Base-by-base conservation (phyloP, 1,140 invertebrate species). In the Zaprionus nigranus region DNA sequence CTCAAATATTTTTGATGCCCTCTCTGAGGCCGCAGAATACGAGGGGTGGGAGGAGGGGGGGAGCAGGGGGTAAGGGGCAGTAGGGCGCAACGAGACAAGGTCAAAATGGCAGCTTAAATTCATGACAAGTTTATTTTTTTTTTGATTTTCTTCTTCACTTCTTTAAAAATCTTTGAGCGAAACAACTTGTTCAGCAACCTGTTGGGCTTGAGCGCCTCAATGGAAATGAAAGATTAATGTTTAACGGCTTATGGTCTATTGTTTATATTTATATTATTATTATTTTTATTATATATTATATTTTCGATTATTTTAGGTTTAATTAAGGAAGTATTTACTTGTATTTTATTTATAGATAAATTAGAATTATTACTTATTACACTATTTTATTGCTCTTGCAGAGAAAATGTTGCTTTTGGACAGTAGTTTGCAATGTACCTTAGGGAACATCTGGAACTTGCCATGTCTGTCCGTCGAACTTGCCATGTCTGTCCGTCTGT, bases 71-170 rank as follows among this genome's bases (percentile, higher is more conserved):
- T 5, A 12, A 24, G 43, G 17, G 43, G 1, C n/a, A 12, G 11
- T 3, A 13, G 17, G 43, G 43, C n/a, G 17, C 38, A 46, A n/a
- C 40, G 20, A 12, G 22, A 51, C 46, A 51, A 60, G 71, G 56
- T 57, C 70, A 53, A 59, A 73, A 59, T 58, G 63, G 24, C 46
- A 73, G 58, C 56, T 74, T 68, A 67, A 74, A 74, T 74, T 74
- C 57, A 43, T 60, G 71, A 59, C 56, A 53, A 59, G 64, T 68
- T 74, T 22, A 43, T 68, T 67, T 28, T 67, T 28, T 67, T 28
- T 61, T 24, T 24, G 64, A 74, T 74, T 67, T 73, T 51, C 3
- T 22, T 34, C n/a, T 38, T 36, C 13, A 12, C 0, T 43, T 61
- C 13, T n/a, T 20, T 26, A 3, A 53, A 56, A 51, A 34, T 30